Base-by-base conservation (phyloP, 2,888 invertebrate species). In the Hydraecia micacea region DNA sequence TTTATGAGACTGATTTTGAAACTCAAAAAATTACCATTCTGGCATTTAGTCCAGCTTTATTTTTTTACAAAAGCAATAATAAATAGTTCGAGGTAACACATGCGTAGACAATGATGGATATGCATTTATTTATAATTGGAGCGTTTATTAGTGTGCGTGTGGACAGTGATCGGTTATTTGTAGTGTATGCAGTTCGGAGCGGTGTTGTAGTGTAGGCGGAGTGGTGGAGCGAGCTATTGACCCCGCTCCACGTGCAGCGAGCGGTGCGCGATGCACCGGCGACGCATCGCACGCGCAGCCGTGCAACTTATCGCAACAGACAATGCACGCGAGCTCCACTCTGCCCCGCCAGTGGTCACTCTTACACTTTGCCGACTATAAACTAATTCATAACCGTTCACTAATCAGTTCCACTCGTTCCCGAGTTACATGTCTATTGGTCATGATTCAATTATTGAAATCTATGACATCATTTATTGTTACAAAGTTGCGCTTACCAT, bases 171-270 rank as follows among this genome's bases (percentile, higher is more conserved):
- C 86, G 86, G 81, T 82, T 86, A 86, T 88, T 87, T 78, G 87
- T 82, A 84, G 81, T 81, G 32, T 73, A 83, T 82, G 84, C 79
- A 82, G 76, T 74, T 73, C 83, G 83, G 78, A 84, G 83, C 81
- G 86, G 79, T 84, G 86, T 88, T 89, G 86, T 77, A 84, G 84
- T 84, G 86, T 80, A 86, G 81, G 87, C 85, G 89, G 83, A 89
- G 90, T 91, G 90, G 91, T 91, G 92, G 90, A 91, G 87, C 87
- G 91, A 93, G 95, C 91, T 95, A 94, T 94, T 95, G 95, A 95
- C 94, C 95, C 92, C 93, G 91, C 91, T 92, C 88, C 94, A 94
- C 94, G 94, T 94, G 95, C 91, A 90, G 81, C 85, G 86, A 85
- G 84, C 80, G 88, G 89, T 90, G 86, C 89, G 82, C 86, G 83